Evolutionary conservation across 2,888 invertebrate species (phyloP).

Genomic region (Thymelicus lineola): DNA sequence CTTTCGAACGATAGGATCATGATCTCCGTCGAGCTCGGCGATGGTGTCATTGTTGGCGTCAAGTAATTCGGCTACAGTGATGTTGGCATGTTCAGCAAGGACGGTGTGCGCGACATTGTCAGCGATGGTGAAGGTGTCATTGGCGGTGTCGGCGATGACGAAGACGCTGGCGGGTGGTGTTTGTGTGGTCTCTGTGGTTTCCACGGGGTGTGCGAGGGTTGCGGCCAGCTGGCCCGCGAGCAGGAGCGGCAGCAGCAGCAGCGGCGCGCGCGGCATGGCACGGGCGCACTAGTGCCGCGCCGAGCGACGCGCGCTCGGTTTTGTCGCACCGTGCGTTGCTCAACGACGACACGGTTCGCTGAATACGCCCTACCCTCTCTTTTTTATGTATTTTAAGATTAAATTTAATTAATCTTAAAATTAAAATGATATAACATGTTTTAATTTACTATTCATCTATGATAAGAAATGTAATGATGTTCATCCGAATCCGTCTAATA

Average conservation of each 20-base stretch:
- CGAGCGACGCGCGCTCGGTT: constrained; percentile 65
- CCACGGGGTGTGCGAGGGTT: too few species aligned
- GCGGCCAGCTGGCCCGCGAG: constrained; percentile 47
- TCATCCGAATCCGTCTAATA: too few species aligned
- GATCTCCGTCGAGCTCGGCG: constrained; percentile 57
- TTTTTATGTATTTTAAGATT: constrained; percentile 22
- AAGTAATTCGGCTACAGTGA: constrained; percentile 36
- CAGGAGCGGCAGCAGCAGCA: constrained; percentile 55
- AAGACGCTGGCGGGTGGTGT: constrained; percentile 43
- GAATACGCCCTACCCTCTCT: constrained; percentile 45
- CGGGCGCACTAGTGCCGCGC: constrained; percentile 58
- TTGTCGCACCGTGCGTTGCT: constrained; percentile 70
- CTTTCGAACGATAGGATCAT: constrained; percentile 73
- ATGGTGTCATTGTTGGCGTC: constrained; percentile 54
- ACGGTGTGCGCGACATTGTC: constrained; percentile 53
- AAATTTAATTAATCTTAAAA: neutral
- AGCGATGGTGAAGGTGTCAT: constrained; percentile 46
- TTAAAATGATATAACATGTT: neutral
- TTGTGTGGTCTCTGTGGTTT: neutral
- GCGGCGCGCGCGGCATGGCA: constrained; percentile 71
- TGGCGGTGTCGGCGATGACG: constrained; percentile 45
- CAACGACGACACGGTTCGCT: constrained; percentile 60
- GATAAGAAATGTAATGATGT: neutral
- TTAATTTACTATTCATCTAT: neutral
- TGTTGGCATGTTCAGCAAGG: constrained; percentile 46